phyloP scores from a whole-genome alignment of 2,113 vertebrate species.

The Uropsilus gracilis region DNA sequence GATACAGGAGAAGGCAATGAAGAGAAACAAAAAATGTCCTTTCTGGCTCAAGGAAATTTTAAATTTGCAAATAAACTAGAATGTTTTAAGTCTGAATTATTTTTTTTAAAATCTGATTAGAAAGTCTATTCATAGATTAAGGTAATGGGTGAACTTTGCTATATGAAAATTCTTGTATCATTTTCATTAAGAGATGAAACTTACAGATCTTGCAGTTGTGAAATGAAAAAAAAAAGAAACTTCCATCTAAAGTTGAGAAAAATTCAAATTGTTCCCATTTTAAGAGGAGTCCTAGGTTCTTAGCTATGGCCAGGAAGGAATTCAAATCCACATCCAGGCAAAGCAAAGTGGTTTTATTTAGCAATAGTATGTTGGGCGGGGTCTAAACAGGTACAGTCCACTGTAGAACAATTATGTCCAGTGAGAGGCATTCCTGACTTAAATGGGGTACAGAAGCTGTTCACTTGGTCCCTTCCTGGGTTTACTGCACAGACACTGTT shows the following conservation, averaged over 20 bases:
- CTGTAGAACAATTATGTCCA: too few species aligned
- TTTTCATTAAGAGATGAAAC: neutral
- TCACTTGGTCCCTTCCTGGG: too few species aligned
- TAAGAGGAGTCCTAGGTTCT: too few species aligned
- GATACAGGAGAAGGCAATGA: neutral
- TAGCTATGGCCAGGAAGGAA: too few species aligned
- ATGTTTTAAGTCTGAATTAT: neutral
- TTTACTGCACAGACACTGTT: too few species aligned
- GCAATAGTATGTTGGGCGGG: too few species aligned
- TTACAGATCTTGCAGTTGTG: neutral
- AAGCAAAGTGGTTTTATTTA: too few species aligned
- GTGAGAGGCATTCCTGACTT: too few species aligned
- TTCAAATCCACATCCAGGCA: too few species aligned
- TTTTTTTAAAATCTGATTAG: constrained; percentile 48
- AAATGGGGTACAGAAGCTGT: too few species aligned
- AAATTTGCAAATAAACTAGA: neutral
- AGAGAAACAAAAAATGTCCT: neutral
- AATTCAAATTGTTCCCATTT: neutral
- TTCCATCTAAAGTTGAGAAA: neutral
- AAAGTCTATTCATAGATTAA: constrained; percentile 30
- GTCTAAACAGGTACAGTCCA: too few species aligned
- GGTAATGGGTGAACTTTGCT: neutral
- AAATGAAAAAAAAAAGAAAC: neutral
- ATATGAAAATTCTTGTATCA: neutral
- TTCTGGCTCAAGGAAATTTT: neutral